Evolutionary conservation across 1,140 invertebrate species (phyloP).

Genomic region (Drosophila malerkotliana): DNA sequence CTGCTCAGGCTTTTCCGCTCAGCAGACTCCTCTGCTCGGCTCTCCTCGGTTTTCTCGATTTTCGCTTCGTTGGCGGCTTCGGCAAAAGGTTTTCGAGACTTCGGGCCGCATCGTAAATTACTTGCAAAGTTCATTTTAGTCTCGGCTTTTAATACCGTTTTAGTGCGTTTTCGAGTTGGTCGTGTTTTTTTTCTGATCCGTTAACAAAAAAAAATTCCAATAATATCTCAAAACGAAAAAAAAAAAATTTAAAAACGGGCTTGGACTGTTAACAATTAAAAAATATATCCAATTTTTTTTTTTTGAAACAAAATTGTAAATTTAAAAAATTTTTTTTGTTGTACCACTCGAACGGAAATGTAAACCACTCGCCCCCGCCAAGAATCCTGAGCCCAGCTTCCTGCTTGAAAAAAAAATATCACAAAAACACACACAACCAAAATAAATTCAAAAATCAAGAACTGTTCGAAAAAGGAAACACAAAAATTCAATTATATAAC

Average conservation of each 20-base stretch:
- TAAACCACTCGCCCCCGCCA: conserved; percentile 80
- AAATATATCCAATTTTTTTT: conserved; percentile 32
- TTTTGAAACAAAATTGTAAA: not conserved
- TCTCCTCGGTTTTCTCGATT: conserved; percentile 12
- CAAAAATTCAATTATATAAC: conserved; percentile 47
- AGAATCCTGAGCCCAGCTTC: conserved; percentile 49
- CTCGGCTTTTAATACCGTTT: conserved; percentile 84
- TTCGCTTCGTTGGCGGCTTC: conserved; percentile 14
- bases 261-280: not conserved
- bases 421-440: not conserved
- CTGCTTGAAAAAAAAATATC: conserved; percentile 46
- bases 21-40: conserved; percentile 19
- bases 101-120: conserved; percentile 72
- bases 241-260: not conserved
- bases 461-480: conserved; percentile 17
- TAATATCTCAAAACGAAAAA: conserved; percentile 3
- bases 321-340: conserved; percentile 31
- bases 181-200: conserved; percentile 65
- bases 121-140: conserved; percentile 83
- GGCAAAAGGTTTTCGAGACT: conserved; percentile 31
- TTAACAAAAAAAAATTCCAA: conserved; percentile 40
- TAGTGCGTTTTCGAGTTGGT: conserved; percentile 84
- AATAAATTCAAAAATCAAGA: conserved; percentile 11
- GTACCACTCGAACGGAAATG: conserved; percentile 67
- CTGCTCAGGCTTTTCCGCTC: conserved; percentile 24